Base-by-base conservation (phyloP, 2,797 vertebrate genomes). In the Intellagama lesueurii region DNA sequence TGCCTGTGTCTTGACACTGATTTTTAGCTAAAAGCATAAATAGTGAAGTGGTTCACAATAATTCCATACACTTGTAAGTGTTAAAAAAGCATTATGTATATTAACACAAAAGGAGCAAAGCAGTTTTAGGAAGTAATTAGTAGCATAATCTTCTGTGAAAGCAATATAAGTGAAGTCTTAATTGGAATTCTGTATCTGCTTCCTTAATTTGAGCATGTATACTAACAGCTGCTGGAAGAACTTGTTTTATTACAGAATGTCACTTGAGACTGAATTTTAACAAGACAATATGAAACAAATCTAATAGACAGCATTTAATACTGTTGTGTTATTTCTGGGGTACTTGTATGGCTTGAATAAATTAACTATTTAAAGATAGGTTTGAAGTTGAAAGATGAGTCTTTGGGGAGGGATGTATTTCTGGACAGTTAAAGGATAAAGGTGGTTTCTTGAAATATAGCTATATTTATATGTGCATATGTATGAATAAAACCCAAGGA, bases 371-470 rank as follows among this genome's bases (percentile, higher is more conserved):
- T 66, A 72, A 73, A 86, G 35, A 72, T 60, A 19, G 22, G 47
- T 26, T 88, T 88, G 68, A 93, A 85, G 30, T 69, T 60, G 28
- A 40, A 11, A 44, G 44, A 88, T 82, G 1, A 87, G 47, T 24
- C 87, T 87, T 88, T 40, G 72, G 28, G 52, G 77, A n/a, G 73
- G 49, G 80, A 86, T 84, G 81, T 77, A n/a, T 66, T 86, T 81
- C 68, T 91, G 3, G 32, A 24, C 0, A 86, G 64, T 90, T 79
- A 83, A 72, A 93, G 17, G 24, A 14, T 52, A 83, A 60, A 5
- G 19, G 0, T 0, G 47, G 16, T 87, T 81, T 85, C 81, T 77
- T 79, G 84, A 82, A 93, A 81, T 30, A 14, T 35, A 56, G 52
- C 9, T 56, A 56, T 0, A 7, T 30, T 81, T 66, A 7, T 87